Percentiles rank a stretch among this genome's conserved stretches.
phyloP scores from a whole-genome alignment of 1,140 invertebrate genomes.

The Asbolus verrucosus region DNA sequence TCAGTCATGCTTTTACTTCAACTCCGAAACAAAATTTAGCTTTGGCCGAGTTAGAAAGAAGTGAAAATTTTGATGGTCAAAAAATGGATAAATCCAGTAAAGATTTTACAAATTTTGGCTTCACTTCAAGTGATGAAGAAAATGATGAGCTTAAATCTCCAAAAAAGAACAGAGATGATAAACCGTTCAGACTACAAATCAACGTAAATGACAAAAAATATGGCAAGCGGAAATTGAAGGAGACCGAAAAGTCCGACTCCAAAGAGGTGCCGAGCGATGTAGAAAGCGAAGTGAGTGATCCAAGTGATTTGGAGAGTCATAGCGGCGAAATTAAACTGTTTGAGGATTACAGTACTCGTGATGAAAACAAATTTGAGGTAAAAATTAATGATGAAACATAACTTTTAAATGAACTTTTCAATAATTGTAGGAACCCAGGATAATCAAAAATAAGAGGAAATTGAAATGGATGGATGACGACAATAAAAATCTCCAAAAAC shows the following conservation, averaged over 20 bases:
- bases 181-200: constrained; percentile 4
- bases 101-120: constrained; percentile 46
- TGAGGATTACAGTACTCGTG: constrained; percentile 22
- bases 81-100: no score
- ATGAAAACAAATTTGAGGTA: constrained; percentile 10
- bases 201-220: constrained; percentile 25
- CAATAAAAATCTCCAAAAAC: constrained; percentile 1
- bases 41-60: no score
- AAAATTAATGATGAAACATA: no score
- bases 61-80: no score
- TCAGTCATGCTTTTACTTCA: background rate
- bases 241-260: background rate
- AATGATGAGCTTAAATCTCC: background rate
- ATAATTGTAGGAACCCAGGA: no score
- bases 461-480: background rate
- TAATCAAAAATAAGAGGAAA: no score
- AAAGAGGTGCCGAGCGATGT: constrained; percentile 7
- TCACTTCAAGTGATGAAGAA: constrained; percentile 15
- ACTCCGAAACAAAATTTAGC: background rate
- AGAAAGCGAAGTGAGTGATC: constrained; percentile 1
- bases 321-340: constrained; percentile 26
- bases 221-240: constrained; percentile 4
- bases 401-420: no score
- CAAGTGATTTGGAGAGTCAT: constrained; percentile 8
- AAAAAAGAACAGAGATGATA: constrained; percentile 6